Base-by-base conservation (phyloP, 1,140 invertebrate genomes). In the Frieseomelitta varia region DNA sequence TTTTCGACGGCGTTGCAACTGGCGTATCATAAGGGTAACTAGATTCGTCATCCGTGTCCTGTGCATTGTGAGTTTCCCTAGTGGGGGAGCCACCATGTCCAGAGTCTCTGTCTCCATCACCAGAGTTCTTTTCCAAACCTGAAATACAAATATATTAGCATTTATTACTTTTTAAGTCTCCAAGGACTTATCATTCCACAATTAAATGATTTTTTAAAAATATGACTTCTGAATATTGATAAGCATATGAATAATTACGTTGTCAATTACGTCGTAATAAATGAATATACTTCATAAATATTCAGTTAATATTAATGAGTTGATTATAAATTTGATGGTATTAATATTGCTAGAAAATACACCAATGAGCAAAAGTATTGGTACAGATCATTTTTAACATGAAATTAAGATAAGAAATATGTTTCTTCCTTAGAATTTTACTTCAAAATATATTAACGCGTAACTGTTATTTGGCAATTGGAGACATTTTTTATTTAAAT, bases 71-170 rank as follows among this genome's bases (percentile, higher is more conserved):
- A 72, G 94, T 89, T 55, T 96, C 95, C 79, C 94, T 93, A 24
- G 94, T 95, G 2, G 94, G 95, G 0, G 91, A 96, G 84, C 87
- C 95, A 88, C 93, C 96, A 91, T 95, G 95, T 47, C 95, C 95
- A 2, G 95, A 95, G 85, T 96, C 96, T 68, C 96, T 95, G 84
- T 96, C 95, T 21, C 92, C 95, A 88, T 95, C 95, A 71, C 94
- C 95, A 8, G 90, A 90, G 80, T 95, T 95, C 71, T 95, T 95
- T 85, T 96, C 96, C 14, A 93, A 85, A 79, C 91, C 93, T 94
- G 34, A 1, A 85, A 75, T 67, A 15, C 34, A 86, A 53, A 81
- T 51, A 34, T 19, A 19, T 56, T 3, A 14, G 24, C 10, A 34
- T 53, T 17, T 27, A 15, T 27, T 65, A 63, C 58, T n/a, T n/a